Conservation (phyloP, 2,113 vertebrate genomes). For the Motacilla tschutschensis region DNA sequence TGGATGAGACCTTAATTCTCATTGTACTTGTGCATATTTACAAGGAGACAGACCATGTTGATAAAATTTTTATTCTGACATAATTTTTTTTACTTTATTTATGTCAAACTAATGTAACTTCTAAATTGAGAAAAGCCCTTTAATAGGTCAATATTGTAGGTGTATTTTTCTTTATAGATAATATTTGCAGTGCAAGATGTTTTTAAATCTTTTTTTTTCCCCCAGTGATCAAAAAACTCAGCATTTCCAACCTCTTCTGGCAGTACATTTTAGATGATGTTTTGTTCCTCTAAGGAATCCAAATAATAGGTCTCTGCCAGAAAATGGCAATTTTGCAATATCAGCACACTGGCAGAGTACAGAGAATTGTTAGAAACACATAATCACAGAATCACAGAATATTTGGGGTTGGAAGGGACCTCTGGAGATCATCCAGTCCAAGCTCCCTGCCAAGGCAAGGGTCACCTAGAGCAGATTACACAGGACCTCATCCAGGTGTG, state of each 20-base stretch:
- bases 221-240: background rate
- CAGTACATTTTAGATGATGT: background rate
- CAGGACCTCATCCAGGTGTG: background rate
- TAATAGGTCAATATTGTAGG: background rate
- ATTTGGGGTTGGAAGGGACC: background rate
- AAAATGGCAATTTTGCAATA: background rate
- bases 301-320: background rate
- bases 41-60: background rate
- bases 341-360: background rate
- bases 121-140: background rate
- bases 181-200: background rate
- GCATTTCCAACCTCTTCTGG: background rate
- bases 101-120: background rate
- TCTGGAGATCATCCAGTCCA: background rate
- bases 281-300: background rate
- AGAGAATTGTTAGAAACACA: constrained; percentile 1
- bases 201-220: background rate
- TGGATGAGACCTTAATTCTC: background rate
- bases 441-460: background rate
- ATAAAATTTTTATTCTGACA: background rate
- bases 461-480: background rate
- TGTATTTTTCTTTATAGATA: background rate
- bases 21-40: background rate
- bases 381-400: background rate
- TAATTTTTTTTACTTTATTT: background rate